Evolutionary conservation across 2,797 vertebrate genomes (phyloP).

Genomic region (Argentina silus): DNA sequence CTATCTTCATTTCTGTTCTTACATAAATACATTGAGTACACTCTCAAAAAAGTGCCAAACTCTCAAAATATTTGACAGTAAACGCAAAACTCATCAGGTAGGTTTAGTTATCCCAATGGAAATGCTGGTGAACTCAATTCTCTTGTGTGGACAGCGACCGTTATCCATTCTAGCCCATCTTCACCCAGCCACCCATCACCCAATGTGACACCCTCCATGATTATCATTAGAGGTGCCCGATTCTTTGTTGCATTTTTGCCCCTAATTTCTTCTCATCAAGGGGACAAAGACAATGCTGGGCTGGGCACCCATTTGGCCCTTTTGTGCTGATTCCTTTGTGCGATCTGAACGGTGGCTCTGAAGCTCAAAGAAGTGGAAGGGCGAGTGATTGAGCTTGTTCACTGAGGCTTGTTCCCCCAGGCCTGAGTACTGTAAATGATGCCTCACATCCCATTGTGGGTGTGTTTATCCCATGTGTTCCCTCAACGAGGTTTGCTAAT

Average conservation of each 20-base stretch:
- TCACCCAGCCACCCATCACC: constrained; percentile 25
- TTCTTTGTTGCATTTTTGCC: constrained; percentile 76
- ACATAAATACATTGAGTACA: background rate
- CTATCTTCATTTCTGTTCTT: no score
- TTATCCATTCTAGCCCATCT: background rate
- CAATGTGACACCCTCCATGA: constrained; percentile 27
- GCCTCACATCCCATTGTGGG: constrained; percentile 78
- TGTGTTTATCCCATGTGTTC: constrained; percentile 57
- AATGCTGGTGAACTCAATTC: background rate
- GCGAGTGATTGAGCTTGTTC: constrained; percentile 78
- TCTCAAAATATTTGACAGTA: background rate
- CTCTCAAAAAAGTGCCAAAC: background rate
- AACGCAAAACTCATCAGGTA: background rate
- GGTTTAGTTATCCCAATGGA: background rate
- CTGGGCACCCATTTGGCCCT: constrained; percentile 43
- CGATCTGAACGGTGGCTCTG: constrained; percentile 65
- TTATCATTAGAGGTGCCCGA: constrained; percentile 66
- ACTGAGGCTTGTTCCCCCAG: constrained; percentile 75
- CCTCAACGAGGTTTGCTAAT: constrained; percentile 54
- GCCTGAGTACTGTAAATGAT: constrained; percentile 73
- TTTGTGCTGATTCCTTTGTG: constrained; percentile 67
- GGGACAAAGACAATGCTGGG: constrained; percentile 57
- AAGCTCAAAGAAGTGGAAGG: constrained; percentile 76
- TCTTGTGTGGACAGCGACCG: background rate
- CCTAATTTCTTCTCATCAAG: constrained; percentile 72